A percentile compares a stretch with the other conserved stretches of the same genome.
Evolutionary conservation across 2,888 invertebrate species (phyloP).

Genomic region (Stenodera caucasica): DNA sequence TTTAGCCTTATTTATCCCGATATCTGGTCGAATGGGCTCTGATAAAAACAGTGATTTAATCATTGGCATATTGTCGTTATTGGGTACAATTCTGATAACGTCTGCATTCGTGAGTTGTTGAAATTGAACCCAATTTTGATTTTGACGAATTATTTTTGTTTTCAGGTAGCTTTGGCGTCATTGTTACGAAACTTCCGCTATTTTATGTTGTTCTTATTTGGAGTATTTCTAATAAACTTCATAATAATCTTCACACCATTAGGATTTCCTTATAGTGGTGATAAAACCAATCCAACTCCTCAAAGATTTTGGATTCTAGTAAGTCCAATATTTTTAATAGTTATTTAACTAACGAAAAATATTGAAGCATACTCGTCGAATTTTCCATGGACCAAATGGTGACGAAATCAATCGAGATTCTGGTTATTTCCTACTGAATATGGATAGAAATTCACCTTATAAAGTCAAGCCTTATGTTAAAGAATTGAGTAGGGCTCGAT

Average conservation of each 20-base stretch:
- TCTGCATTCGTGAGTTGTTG: slow-evolving; percentile 50
- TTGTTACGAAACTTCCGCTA: slow-evolving; percentile 40
- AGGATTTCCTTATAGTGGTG: slow-evolving; percentile 71
- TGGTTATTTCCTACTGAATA: slow-evolving; percentile 49
- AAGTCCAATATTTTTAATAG: slow-evolving; percentile 26
- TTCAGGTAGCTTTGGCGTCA: slow-evolving; percentile 42
- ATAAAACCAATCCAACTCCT: slow-evolving; percentile 62
- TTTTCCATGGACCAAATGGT: slow-evolving; percentile 44
- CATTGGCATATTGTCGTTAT: slow-evolving; percentile 51
- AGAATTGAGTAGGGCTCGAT: slow-evolving; percentile 38
- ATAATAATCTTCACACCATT: slow-evolving; percentile 64
- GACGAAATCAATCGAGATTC: slow-evolving; percentile 43
- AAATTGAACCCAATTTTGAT: slow-evolving; percentile 5
- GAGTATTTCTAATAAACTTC: slow-evolving; percentile 44
- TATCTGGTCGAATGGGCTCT: slow-evolving; percentile 56
- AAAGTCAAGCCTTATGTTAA: slow-evolving; percentile 41
- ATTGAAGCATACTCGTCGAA: slow-evolving; percentile 46
- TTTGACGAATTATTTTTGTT: neutral
- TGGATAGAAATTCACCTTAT: slow-evolving; percentile 51
- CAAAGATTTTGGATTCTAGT: slow-evolving; percentile 63
- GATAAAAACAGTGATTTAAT: slow-evolving; percentile 56
- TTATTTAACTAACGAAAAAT: neutral
- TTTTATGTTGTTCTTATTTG: slow-evolving; percentile 36
- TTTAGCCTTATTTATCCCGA: slow-evolving; percentile 50
- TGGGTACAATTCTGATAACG: slow-evolving; percentile 52